These are phyloP conservation scores for Rhogogaster chlorosoma DNA, from an alignment of 2,888 invertebrate species.

Conservation along the genomic window DNA sequence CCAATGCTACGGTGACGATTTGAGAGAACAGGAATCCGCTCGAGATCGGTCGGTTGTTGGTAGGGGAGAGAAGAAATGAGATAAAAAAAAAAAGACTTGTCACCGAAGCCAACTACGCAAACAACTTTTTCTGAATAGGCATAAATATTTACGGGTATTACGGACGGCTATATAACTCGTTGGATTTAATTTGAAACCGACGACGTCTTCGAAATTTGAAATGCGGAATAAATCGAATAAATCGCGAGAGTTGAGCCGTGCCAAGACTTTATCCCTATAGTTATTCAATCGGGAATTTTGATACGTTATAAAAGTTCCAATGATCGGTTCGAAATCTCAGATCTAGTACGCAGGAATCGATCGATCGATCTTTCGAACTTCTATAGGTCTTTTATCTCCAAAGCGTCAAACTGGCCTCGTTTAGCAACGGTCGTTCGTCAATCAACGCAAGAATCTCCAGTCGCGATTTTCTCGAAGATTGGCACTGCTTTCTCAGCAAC, in stretches of 20 bases:
- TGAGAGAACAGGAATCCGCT: not conserved
- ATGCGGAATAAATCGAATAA: constrained; percentile 50
- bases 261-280: not conserved
- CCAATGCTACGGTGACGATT: not conserved
- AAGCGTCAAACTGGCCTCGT: constrained; percentile 45
- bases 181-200: constrained; percentile 48
- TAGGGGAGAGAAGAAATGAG: not conserved
- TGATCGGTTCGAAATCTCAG: constrained; percentile 44
- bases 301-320: not conserved
- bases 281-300: constrained; percentile 21
- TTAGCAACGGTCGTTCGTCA: constrained; percentile 60
- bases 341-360: not conserved
- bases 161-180: constrained; percentile 47
- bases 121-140: constrained; percentile 55
- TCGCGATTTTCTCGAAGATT: constrained; percentile 42
- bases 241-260: constrained; percentile 20
- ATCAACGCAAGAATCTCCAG: constrained; percentile 53
- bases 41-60: constrained; percentile 4
- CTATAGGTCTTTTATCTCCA: constrained; percentile 47
- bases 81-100: constrained; percentile 1
- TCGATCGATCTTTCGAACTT: constrained; percentile 44
- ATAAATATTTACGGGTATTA: constrained; percentile 60
- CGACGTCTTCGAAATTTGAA: constrained; percentile 48
- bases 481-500: constrained; percentile 8
- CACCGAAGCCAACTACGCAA: constrained; percentile 40